These are phyloP conservation scores for Monomorium pharaonis DNA, from an alignment of 1,140 invertebrate genomes.

Conservation along the genomic window DNA sequence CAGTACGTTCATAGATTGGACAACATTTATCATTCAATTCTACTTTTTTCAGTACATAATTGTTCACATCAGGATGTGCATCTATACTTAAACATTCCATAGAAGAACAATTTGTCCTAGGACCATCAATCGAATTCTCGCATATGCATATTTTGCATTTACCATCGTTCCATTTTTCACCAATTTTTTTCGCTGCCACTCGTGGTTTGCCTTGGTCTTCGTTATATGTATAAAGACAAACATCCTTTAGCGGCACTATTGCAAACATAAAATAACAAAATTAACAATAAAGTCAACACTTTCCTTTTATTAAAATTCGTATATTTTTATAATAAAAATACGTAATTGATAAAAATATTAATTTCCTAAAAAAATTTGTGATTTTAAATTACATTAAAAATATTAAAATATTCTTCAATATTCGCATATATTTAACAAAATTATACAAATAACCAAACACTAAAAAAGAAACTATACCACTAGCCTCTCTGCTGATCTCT, in stretches of 20 bases:
- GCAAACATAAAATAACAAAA: constrained; percentile 50
- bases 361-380: not conserved
- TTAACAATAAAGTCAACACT: not conserved
- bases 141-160: constrained; percentile 89
- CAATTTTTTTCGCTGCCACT: constrained; percentile 84
- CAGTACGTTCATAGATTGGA: constrained; percentile 85
- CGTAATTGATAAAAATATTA: not conserved
- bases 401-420: not conserved
- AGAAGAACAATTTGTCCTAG: constrained; percentile 78
- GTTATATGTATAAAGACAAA: constrained; percentile 88
- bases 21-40: constrained; percentile 87
- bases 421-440: not conserved
- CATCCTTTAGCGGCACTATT: constrained; percentile 88
- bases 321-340: not conserved
- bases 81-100: constrained; percentile 82
- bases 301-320: not conserved
- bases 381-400: constrained; percentile 2
- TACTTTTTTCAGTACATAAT: constrained; percentile 86
- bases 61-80: constrained; percentile 79
- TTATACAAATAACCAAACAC: not conserved
- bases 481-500: not conserved
- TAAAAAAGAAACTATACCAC: constrained; percentile 85
- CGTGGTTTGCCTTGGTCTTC: constrained; percentile 85
- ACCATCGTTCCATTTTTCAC: constrained; percentile 89
- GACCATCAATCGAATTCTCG: constrained; percentile 72